phyloP scores from a whole-genome alignment of 2,113 vertebrate genomes.

The Corythaixoides concolor region DNA sequence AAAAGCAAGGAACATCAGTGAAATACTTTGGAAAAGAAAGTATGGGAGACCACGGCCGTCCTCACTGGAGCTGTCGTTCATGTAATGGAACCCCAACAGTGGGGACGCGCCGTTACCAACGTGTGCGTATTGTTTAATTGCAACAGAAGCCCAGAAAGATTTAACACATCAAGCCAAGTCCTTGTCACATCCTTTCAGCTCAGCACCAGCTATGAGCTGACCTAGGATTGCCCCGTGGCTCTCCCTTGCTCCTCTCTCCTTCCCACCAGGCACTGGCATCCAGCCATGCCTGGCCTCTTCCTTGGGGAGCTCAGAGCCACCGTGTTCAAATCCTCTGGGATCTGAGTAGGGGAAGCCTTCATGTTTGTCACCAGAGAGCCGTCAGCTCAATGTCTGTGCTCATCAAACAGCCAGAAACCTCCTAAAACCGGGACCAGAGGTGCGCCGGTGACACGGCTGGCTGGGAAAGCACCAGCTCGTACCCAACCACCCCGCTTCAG shows the following conservation, averaged over 20 bases:
- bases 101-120: not conserved
- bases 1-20: not conserved
- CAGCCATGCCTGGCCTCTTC: accelerated
- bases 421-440: not conserved
- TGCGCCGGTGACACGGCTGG: not conserved
- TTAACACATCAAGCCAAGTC: not conserved
- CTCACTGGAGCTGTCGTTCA: not conserved
- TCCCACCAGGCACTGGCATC: not conserved
- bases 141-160: not conserved
- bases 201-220: not conserved
- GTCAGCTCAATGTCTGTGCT: not conserved
- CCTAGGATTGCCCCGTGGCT: not conserved
- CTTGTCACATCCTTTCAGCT: not conserved
- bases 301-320: accelerated
- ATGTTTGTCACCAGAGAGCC: not conserved
- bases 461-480: not conserved
- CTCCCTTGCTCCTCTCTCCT: not conserved
- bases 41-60: not conserved
- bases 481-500: not conserved
- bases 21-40: not conserved
- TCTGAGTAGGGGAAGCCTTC: not conserved
- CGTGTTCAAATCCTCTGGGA: not conserved
- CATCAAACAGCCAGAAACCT: not conserved
- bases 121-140: not conserved
- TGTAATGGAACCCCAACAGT: not conserved